phyloP scores from a whole-genome alignment of 2,888 invertebrate species.

The Diloba caeruleocephala region DNA sequence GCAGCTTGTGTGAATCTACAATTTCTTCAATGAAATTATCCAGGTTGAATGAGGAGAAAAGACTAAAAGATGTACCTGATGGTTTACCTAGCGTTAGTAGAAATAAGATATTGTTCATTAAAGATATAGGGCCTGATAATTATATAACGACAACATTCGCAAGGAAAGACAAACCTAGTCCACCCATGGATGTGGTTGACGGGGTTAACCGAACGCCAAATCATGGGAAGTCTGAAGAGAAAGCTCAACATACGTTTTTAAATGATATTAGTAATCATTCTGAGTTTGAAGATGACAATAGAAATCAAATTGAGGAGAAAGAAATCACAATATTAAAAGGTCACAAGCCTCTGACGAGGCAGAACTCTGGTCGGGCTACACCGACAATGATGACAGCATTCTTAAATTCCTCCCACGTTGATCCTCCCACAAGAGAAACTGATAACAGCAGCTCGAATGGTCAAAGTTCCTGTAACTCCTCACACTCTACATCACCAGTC shows the following conservation, averaged over 20 bases:
- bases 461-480: slow-evolving; percentile 82
- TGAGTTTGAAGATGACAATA: slow-evolving; percentile 86
- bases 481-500: slow-evolving; percentile 80
- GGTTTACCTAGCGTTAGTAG: slow-evolving; percentile 80
- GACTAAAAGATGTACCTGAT: slow-evolving; percentile 81
- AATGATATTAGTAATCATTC: slow-evolving; percentile 84
- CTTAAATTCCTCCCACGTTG: slow-evolving; percentile 81
- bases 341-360: slow-evolving; percentile 92
- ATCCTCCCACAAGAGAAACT: slow-evolving; percentile 67
- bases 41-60: slow-evolving; percentile 82
- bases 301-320: slow-evolving; percentile 86
- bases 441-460: slow-evolving; percentile 77
- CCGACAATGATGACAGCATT: slow-evolving; percentile 86
- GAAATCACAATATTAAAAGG: slow-evolving; percentile 86
- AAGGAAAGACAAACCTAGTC: slow-evolving; percentile 78
- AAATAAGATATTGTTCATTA: slow-evolving; percentile 89
- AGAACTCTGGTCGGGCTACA: slow-evolving; percentile 90
- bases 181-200: slow-evolving; percentile 70
- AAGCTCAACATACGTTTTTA: slow-evolving; percentile 83
- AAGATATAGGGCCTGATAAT: slow-evolving; percentile 92
- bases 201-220: slow-evolving; percentile 76
- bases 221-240: slow-evolving; percentile 83
- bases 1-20: slow-evolving; percentile 88
- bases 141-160: slow-evolving; percentile 91
- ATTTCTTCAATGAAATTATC: slow-evolving; percentile 86